Percentiles rank a stretch among this genome's conserved stretches.
phyloP scores from a whole-genome alignment of 2,113 vertebrate species.

The Otis tarda region DNA sequence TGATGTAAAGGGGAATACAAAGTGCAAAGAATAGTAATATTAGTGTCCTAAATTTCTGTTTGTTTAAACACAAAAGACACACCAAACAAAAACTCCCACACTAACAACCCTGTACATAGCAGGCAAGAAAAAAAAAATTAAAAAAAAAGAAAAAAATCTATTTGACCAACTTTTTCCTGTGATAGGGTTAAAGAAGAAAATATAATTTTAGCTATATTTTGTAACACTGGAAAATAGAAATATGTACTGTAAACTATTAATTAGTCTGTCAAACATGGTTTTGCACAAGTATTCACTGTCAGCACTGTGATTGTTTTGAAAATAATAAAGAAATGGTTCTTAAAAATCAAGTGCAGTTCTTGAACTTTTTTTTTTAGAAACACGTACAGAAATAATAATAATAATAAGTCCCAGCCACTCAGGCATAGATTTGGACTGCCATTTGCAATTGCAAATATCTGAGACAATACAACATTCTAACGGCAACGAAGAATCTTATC shows the following conservation, averaged over 20 bases:
- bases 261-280: not conserved
- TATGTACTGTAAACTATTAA: not conserved
- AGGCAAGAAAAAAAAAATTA: not conserved
- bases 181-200: not conserved
- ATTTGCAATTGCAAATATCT: not conserved
- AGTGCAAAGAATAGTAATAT: not conserved
- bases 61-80: not conserved
- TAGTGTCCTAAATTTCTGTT: not conserved
- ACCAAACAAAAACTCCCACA: not conserved
- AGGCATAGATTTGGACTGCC: not conserved
- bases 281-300: not conserved
- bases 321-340: not conserved
- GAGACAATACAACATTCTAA: not conserved
- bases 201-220: not conserved
- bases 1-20: not conserved
- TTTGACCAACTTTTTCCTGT: not conserved
- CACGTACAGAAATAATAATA: not conserved
- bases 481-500: not conserved
- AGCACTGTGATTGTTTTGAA: not conserved
- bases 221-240: not conserved
- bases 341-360: not conserved
- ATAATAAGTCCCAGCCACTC: not conserved
- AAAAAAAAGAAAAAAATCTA: not conserved
- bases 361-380: not conserved
- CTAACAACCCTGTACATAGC: not conserved